A percentile compares a stretch with the other conserved stretches of the same genome.
Evolutionary conservation across 2,888 invertebrate genomes (phyloP).

Genomic region (Sclerodermus sp.): DNA sequence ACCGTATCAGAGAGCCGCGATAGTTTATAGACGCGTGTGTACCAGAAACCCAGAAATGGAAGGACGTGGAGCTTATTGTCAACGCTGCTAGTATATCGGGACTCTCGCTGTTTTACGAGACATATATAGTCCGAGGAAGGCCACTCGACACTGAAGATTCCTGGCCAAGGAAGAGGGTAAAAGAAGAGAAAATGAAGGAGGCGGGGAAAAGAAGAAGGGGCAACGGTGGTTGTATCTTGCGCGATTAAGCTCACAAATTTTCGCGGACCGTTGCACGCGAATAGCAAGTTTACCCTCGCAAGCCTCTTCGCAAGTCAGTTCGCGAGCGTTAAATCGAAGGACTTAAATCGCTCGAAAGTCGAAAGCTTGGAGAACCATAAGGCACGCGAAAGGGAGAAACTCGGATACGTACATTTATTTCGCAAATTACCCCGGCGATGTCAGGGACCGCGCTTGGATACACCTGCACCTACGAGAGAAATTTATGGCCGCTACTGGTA

Average conservation of each 20-base stretch:
- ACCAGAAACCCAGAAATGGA: too few species aligned
- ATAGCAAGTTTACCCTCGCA: constrained; percentile 18
- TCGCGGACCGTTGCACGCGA: constrained; percentile 30
- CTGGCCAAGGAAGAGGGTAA: too few species aligned
- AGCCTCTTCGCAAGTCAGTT: background rate
- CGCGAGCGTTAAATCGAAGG: constrained; percentile 14
- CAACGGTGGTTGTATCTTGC: constrained; percentile 23
- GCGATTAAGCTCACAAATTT: constrained; percentile 37
- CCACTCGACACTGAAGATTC: too few species aligned
- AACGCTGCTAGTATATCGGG: too few species aligned
- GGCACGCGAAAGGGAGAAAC: constrained; percentile 13
- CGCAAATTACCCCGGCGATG: constrained; percentile 23
- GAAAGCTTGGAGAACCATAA: constrained; percentile 4
- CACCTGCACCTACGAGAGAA: constrained; percentile 27
- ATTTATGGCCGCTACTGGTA: constrained; percentile 22
- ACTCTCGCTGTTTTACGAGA: too few species aligned
- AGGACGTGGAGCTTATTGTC: too few species aligned
- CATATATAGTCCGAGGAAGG: too few species aligned
- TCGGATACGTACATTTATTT: constrained; percentile 24
- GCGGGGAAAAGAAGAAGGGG: constrained; percentile 11
- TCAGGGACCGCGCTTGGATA: constrained; percentile 13
- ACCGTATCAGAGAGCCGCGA: too few species aligned
- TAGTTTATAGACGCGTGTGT: too few species aligned
- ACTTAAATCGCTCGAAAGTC: constrained; percentile 16
- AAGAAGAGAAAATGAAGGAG: too few species aligned